Evolutionary conservation across 92 coral and sea anemone species (phyloP), one percentile per base, ranked within the genome.

Genomic region (Umimayanthus kanabou): DNA sequence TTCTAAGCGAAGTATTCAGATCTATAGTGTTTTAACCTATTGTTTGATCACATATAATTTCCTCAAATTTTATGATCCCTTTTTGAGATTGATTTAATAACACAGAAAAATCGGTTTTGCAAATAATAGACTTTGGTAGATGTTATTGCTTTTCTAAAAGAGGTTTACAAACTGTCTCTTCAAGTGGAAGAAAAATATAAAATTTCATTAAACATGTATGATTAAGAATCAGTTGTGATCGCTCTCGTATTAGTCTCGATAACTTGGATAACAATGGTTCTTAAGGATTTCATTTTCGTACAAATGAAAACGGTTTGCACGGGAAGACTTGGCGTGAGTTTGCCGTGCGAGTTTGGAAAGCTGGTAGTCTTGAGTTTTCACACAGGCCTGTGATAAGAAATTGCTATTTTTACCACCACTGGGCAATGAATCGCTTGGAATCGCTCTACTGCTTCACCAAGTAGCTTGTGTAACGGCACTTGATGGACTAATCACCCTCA

Each of bases 141-240:
- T 83, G 78, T 69, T 69, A 83, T 83, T 83, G 79, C 65, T 29
- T 70, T 67, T 50, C 57, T 47, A 69, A 83, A 83, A 67, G 78
- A 26, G 8, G 87, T 83, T 83, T 83, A 70, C 69, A 83, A 83
- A 83, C 81, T 87, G 55, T 88, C 58, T 88, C 61, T 73, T 76
- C 61, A 87, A 88, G 85, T 87, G 43, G 18, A 58, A 42, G 33
- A 74, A 85, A 91, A 85, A 74, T 47, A 53, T 25, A 67, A 25
- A 75, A 70, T 89, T 76, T 79, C 79, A 91, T 91, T 66, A 91
- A 88, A 77, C 39, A 88, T 91, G 85, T 75, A 91, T 88, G 74
- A 85, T 87, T 53, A 84, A 25, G 76, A 73, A 53, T 79, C 80
- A 78, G 72, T 70, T 70, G 33, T 67, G 87, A 83, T 83, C 87